phyloP scores from a whole-genome alignment of 2,888 invertebrate species.

The Ectropis crepuscularia region DNA sequence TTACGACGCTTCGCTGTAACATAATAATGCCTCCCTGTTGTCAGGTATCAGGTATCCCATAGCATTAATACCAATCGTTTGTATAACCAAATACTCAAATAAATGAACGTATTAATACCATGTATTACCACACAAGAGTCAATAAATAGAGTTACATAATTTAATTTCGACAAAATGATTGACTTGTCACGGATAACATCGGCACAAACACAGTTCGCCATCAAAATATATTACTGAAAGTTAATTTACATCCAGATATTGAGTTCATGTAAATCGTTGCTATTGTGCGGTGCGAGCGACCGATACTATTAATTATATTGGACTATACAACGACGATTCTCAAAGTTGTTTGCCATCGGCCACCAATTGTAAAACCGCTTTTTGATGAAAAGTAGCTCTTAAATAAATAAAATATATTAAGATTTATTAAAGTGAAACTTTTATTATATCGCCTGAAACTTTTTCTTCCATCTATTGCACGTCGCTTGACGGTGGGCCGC shows the following conservation, averaged over 20 bases:
- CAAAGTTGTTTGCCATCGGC: neutral
- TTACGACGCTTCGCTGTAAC: no score
- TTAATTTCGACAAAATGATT: constrained; percentile 33
- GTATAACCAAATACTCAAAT: neutral
- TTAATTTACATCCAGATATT: constrained; percentile 44
- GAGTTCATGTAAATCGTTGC: constrained; percentile 42
- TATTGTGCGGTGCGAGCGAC: constrained; percentile 20
- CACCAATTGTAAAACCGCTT: no score
- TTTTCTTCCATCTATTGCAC: no score
- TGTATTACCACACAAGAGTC: no score
- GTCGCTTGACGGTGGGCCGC: no score
- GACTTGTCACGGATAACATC: constrained; percentile 33
- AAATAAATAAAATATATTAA: no score
- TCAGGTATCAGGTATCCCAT: no score
- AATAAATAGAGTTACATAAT: constrained; percentile 22
- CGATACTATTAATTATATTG: constrained; percentile 19
- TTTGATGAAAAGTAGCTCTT: no score
- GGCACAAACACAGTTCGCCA: constrained; percentile 29
- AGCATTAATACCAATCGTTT: constrained; percentile 5
- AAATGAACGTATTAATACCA: no score
- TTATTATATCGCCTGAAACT: no score
- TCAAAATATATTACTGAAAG: constrained; percentile 34
- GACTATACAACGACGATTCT: constrained; percentile 6
- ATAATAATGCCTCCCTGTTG: no score
- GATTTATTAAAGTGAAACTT: no score